Evolutionary conservation across 2,113 vertebrate species (phyloP).

Genomic region (Neolamprologus sp.): DNA sequence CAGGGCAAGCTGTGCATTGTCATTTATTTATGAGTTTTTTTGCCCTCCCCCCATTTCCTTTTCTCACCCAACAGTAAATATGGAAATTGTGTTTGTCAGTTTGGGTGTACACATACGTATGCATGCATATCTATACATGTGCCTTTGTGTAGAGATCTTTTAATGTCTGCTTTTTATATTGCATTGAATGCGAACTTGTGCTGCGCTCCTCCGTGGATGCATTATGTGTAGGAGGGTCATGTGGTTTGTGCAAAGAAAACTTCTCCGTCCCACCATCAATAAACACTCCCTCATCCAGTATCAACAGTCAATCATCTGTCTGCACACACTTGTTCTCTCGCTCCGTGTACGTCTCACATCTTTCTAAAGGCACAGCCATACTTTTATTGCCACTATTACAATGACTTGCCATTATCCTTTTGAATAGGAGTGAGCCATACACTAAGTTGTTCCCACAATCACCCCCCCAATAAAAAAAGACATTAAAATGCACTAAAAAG

Average conservation of each 20-base stretch:
- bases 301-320: slow-evolving; percentile 36
- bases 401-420: slow-evolving; percentile 31
- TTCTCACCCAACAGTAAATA: slow-evolving; percentile 81
- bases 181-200: slow-evolving; percentile 25
- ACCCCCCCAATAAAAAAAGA: background rate
- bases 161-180: slow-evolving; percentile 47
- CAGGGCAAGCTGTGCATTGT: slow-evolving; percentile 83
- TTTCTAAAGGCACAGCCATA: slow-evolving; percentile 12
- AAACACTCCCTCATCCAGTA: slow-evolving; percentile 40
- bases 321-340: slow-evolving; percentile 13
- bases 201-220: background rate
- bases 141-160: slow-evolving; percentile 51
- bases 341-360: slow-evolving; percentile 21
- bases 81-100: slow-evolving; percentile 91
- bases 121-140: slow-evolving; percentile 38
- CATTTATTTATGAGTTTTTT: slow-evolving; percentile 91
- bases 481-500: background rate
- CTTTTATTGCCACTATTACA: slow-evolving; percentile 37
- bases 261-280: slow-evolving; percentile 30
- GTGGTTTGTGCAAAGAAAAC: slow-evolving; percentile 15
- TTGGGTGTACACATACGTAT: slow-evolving; percentile 66
- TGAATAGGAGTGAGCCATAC: slow-evolving; percentile 1
- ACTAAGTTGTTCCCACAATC: background rate
- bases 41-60: slow-evolving; percentile 72
- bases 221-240: background rate